Evolutionary conservation across 2,113 vertebrate species (phyloP), one percentile per base, ranked within the genome.

Genomic region (Verasper variegatus): DNA sequence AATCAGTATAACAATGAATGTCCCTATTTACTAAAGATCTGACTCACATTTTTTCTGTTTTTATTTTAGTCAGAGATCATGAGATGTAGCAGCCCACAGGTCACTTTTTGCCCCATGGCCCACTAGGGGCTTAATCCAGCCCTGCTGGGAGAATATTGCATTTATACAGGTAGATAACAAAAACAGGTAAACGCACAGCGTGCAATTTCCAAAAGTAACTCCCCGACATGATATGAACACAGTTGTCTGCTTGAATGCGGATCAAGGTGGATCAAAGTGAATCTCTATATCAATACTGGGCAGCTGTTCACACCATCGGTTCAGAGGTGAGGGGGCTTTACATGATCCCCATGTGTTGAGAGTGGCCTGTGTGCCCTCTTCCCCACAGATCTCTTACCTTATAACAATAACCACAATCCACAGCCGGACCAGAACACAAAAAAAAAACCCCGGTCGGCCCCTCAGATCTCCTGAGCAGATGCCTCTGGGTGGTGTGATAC

Each of bases 211-310:
- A 68, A 85, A 82, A 77, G 65, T 24, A 68, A 37, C 74, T 77
- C 70, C 52, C 9, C 18, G 3, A 27, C 62, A 57, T 15, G 27
- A 79, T 76, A 60, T 58, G 71, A 81, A 75, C 37, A 20, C 4
- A 35, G 35, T 64, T 68, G 57, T 83, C 57, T 45, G 79, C 63
- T 52, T 69, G 83, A 83, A 69, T 85, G 63, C 21, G 26, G 81
- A 90, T 92, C 84, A 84, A 91, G 90, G 91, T 86, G 86, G 89
- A 93, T 94, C 91, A 92, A 92, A 91, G 82, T 70, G 85, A 87
- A 88, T 83, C 82, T 76, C 56, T 68, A 57, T 60, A 58, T 90
- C 87, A 92, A 93, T 90, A 91, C 58, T 8, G 82, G 81, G 81
- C 92, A 93, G 92, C 89, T 91, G 91, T 92, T 91, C 81, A 78